Evolutionary conservation across 2,113 vertebrate genomes (phyloP), one percentile per base, ranked within the genome.

Genomic region (Ancistrus triradiatus): DNA sequence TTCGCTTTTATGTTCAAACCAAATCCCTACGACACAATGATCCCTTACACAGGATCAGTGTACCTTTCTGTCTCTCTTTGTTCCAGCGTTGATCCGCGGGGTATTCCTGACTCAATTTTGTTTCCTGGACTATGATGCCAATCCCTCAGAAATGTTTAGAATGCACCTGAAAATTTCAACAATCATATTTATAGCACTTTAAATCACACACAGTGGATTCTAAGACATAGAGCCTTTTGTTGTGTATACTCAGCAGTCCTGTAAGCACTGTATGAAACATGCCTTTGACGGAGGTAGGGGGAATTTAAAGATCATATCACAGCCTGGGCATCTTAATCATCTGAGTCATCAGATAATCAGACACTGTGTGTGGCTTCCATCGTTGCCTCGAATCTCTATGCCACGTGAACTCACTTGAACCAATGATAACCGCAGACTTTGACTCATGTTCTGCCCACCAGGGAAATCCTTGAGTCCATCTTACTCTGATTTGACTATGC

Each of bases 101-200:
- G 33, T 35, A 52, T 58, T 69, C 37, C 63, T 74, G 24, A 52
- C 44, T 63, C 66, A 63, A 7, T 55, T 47, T 31, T 9, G 8
- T 21, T 21, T 7, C 48, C 51, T 75, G 47, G 66, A 72, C 77
- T 69, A 52, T 56, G 56, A 52, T 46, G 74, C 68, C n/a, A n/a
- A n/a, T 74, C 74, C 19, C 1, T 70, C 59, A 69, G 77, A 83
- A 88, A 86, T 87, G 84, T 86, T 80, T 79, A 76, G 75, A 76
- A 84, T 86, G 72, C 72, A 82, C 74, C 81, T 81, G 77, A 74
- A 76, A 78, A 78, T 77, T 74, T 83, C 75, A 84, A 83, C 82
- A 85, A 82, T 83, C 77, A 81, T 79, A 80, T 81, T 87, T 81
- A 80, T 74, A 61, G 64, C n/a, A 77, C 69, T 76, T 78, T 57